Base-by-base conservation (phyloP, 1,140 invertebrate genomes). In the Cardiocondyla obscurior region DNA sequence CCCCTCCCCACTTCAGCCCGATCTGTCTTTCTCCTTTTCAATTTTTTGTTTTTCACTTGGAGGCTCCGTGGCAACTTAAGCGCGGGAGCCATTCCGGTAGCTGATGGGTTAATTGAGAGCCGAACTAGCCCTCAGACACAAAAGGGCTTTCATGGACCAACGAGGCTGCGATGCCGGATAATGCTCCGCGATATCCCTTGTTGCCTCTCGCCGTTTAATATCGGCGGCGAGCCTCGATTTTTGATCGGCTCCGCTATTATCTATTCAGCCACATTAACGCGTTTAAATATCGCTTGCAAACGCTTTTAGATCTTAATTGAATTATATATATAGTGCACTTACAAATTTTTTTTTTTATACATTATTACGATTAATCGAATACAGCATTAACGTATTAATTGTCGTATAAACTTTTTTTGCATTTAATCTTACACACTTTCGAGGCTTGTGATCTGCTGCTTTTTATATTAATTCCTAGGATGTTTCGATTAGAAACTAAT, bases 101-200 rank as follows among this genome's bases (percentile, higher is more conserved):
- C 92, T 90, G 92, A 93, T 93, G 91, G 89, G 91, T 91, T 93
- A 94, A 93, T 94, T 92, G 91, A 93, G 91, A 92, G 90, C 90
- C 88, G 86, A 91, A 89, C 90, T 90, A 89, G 89, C 89, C 89
- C 89, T 89, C 88, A 77, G 88, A 88, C 88, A 91, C 87, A 90
- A 90, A 92, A 88, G 91, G 83, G 85, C 90, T 90, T 90, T 89
- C 89, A 83, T 69, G 84, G 69, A 88, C 84, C 82, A 88, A 83
- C 81, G 89, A 84, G 89, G 85, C 82, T 77, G 85, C 86, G 89
- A 92, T 90, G 89, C 81, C 83, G 88, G 85, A 89, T 91, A 89
- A 88, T 90, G 85, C 84, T 33, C 81, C 83, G 82, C 49, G 44
- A 73, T 51, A 49, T 44, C 46, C 72, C 65, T 49, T 46, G 62